Evolutionary conservation across 1,140 invertebrate genomes (phyloP), one percentile per base, ranked within the genome.

Genomic region (Eupristina koningsbergeri): DNA sequence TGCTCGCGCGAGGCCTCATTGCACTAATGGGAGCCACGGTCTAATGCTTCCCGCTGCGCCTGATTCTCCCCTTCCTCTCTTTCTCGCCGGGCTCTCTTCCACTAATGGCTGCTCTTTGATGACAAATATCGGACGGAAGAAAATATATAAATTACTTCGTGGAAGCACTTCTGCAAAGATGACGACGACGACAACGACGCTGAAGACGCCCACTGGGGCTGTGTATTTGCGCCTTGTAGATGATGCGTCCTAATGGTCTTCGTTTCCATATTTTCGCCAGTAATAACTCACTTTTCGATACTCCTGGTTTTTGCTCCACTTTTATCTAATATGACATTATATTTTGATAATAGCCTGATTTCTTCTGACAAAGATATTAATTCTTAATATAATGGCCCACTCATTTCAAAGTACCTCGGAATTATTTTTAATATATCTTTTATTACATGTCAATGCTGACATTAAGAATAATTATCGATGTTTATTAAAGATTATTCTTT

Each of bases 91-190:
- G n/a, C 69, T 31, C 83, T 86, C 86, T 53, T 69, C 88, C 87
- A 87, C 90, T 92, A 92, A 92, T 92, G 91, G 92, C 90, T 89
- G 90, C 90, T 92, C 91, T 91, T 92, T 91, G 91, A 92, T 92
- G 92, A 92, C 91, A 92, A 92, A 92, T 92, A 92, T 91, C 90
- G 88, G 88, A 80, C 88, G 85, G 90, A 90, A 89, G 90, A 89
- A 91, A 92, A 92, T 90, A 90, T 92, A 92, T 92, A 92, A 92
- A 92, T 92, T 92, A 91, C 88, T 88, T 87, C 79, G 85, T 85
- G 86, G 87, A 89, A 88, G 87, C 87, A 89, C 85, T 77, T 39
- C 53, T 74, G 81, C 76, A 29, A 69, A 77, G 79, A 87, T 86
- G 85, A 86, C 84, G 58, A 36, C 61, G 78, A 84, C 45, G 1